Evolutionary conservation across 2,113 vertebrate genomes (phyloP), one percentile per base, ranked within the genome.

Genomic region (Hippocampus comes): DNA sequence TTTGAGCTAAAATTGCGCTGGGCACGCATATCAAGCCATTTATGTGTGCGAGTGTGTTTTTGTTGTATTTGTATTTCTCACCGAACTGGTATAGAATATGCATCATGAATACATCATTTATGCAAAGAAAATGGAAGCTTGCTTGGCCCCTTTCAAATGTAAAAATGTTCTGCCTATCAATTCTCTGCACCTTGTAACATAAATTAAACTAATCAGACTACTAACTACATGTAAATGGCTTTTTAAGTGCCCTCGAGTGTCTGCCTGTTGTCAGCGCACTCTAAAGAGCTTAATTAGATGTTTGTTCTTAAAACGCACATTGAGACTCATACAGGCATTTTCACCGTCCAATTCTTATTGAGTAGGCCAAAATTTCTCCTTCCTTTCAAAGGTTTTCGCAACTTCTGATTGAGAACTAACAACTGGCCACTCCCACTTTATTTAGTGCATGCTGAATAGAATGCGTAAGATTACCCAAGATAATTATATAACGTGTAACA

Each of bases 11-110:
- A 46, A 11, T 15, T 46, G 12, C 43, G 3, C 43, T 15, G 43
- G 12, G 12, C 43, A 51, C 7, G 17, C 3, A 51, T 23, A 53
- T 18, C 17, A 4, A 51, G 17, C 48, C 17, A 6, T 78, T 69
- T 71, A 66, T 73, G 5, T 56, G 43, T 76, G 30, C 59, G 70
- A 79, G 65, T 73, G 55, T 25, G 25, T 68, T 65, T 49, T 55
- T 64, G 42, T 34, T 67, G 64, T 56, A 46, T 71, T 30, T 61
- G 30, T 53, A 9, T 56, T 67, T 75, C 63, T 34, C 38, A 68
- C 64, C 10, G n/a, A 5, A 63, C n/a, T 73, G 38, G 6, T 34
- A 48, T 3, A 34, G 25, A n/a, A 9, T 66, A 43, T 38, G 61
- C 9, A 5, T 70, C 6, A 56, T 12, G 27, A 23, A 68, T 81